Evolutionary conservation across 2,113 vertebrate genomes (phyloP).

Genomic region (Saccopteryx bilineata): DNA sequence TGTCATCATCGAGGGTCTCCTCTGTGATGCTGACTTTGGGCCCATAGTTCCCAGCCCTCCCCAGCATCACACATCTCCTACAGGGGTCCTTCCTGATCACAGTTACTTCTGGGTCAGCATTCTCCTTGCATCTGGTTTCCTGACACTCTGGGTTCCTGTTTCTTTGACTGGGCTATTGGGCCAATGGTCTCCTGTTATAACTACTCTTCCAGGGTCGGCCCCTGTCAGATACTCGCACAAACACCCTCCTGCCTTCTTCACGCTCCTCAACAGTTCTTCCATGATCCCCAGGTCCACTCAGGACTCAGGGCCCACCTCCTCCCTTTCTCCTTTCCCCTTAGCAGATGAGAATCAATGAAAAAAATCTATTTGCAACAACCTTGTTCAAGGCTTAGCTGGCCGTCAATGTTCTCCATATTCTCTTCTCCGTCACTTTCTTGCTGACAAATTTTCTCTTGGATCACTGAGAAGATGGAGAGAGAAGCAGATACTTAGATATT

Average conservation of each 20-base stretch:
- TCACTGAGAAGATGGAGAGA: not conserved
- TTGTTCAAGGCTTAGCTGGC: conserved; percentile 42
- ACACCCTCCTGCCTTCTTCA: not conserved
- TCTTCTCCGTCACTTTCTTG: not conserved
- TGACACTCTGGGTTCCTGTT: not conserved
- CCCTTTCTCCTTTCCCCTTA: not conserved
- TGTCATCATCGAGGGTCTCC: not conserved
- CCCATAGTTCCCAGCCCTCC: not conserved
- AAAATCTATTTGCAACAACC: conserved; percentile 24
- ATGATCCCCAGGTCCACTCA: not conserved
- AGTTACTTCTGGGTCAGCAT: not conserved
- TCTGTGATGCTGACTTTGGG: not conserved
- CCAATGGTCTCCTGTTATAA: accelerated
- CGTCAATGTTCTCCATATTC: not conserved
- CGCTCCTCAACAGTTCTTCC: not conserved
- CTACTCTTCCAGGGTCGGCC: not conserved
- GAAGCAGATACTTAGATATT: not conserved
- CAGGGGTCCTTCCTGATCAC: not conserved
- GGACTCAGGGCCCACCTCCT: not conserved
- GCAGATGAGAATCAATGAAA: not conserved
- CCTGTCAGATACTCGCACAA: not conserved
- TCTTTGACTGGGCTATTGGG: not conserved
- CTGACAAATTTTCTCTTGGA: accelerated
- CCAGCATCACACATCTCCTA: not conserved
- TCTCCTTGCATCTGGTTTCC: not conserved